Percentiles rank a stretch among this genome's conserved stretches.
These are phyloP conservation scores for Peucedramus taeniatus DNA, from an alignment of 2,113 vertebrate genomes.

Conservation along the genomic window DNA sequence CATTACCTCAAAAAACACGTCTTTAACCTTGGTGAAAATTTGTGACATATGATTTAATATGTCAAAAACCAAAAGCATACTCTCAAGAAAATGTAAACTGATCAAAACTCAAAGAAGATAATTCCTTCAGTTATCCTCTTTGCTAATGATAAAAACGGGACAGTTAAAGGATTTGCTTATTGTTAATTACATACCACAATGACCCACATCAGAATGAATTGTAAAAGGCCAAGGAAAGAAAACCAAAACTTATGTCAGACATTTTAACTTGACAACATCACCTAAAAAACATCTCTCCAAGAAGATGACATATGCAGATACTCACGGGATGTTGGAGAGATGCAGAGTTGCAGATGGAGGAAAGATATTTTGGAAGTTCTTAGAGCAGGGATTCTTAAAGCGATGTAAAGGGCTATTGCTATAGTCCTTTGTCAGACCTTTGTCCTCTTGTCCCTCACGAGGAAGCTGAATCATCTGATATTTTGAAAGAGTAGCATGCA, in stretches of 20 bases:
- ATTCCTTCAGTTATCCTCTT: neutral
- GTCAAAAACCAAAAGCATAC: neutral
- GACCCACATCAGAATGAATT: neutral
- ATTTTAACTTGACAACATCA: neutral
- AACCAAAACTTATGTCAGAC: neutral
- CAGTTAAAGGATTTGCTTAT: neutral
- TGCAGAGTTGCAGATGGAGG: constrained; percentile 85
- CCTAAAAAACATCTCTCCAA: neutral
- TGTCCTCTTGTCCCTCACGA: constrained; percentile 75
- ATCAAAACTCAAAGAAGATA: neutral
- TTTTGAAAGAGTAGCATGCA: constrained; percentile 79
- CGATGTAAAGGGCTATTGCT: constrained; percentile 83
- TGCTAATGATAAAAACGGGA: neutral
- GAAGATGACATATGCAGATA: constrained; percentile 13
- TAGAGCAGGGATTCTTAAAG: constrained; percentile 82
- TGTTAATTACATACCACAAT: neutral
- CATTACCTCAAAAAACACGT: neutral
- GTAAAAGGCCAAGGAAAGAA: neutral
- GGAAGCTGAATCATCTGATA: constrained; percentile 80
- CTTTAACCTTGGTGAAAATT: neutral
- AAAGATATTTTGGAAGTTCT: constrained; percentile 83
- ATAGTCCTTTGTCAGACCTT: constrained; percentile 83
- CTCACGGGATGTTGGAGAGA: constrained; percentile 88
- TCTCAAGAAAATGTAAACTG: neutral
- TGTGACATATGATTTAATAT: neutral